Base-by-base conservation (phyloP, 2,113 vertebrate species). In the Forbesichthys papilliferus region DNA sequence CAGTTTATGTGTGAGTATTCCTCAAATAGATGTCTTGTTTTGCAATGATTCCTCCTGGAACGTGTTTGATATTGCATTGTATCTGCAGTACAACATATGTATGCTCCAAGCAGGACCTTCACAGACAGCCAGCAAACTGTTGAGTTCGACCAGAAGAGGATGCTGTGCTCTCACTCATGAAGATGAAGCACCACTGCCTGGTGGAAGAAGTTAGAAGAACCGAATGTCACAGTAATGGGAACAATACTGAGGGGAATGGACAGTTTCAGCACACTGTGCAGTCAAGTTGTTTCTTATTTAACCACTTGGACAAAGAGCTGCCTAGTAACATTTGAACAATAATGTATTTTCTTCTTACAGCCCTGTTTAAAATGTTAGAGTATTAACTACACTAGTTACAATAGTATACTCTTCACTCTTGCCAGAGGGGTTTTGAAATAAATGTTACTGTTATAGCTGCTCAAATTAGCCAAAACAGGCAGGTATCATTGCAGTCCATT, bases 81-180 rank as follows among this genome's bases (percentile, higher is more conserved):
- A 51, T 13, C 13, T n/a, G 14, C 3, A 3, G 0, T 2, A 14
- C 11, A 9, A 36, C 9, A 51, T 51, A 0, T 14, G 13, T 51
- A 51, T 9, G 49, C 49, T 51, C 49, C 49, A 51, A 13, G 49
- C 49, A 51, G 10, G 49, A 51, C 7, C 13, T n/a, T n/a, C 56
- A 4, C 20, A 63, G 11, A 53, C 51, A 34, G 14, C 48, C 0
- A 1, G 0, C 1, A 20, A 1, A 27, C 67, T 78, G 64, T 67
- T 54, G 1, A 14, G 71, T 86, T 74, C 68, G 61, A 82, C 90
- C 92, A 91, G 88, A 83, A 92, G 92, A 87, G 89, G 91, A 61
- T 83, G 89, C 91, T 92, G 75, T 77, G 84, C 48, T 80, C 88
- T 89, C 71, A 90, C 66, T 87, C 68, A 87, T 84, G 71, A 73